Evolutionary conservation across 2,888 invertebrate species (phyloP), one percentile per base, ranked within the genome.

Genomic region (Eupithecia subumbrata): DNA sequence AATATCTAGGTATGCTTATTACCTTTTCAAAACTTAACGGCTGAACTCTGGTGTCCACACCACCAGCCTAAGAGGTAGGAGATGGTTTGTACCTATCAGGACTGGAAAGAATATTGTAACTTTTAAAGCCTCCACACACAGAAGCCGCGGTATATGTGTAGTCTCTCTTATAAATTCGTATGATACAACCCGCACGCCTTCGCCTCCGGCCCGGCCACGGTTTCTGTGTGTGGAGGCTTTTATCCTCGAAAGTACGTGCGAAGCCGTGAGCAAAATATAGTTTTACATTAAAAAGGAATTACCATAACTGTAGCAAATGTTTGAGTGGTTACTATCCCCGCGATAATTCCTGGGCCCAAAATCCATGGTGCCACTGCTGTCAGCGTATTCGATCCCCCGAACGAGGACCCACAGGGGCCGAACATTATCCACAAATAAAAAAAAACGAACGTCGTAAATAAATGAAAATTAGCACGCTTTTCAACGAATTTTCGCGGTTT

Each of bases 291-390:
- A 56, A 60, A 60, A 12, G n/a, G 14, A 60, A 25, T 60, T 75
- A 84, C 85, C 78, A 83, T 80, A 68, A 87, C 82, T 37, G 83
- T 71, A 43, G 81, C 77, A 70, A 83, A 82, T 8, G 84, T 77
- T n/a, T 81, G 82, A 1, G 85, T 82, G 12, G 88, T 76, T 8
- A 87, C 75, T 16, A 86, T 75, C 0, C 88, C 87, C 0, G 88
- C 82, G 1, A 86, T 72, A 0, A 89, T 64, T 14, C 85, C 83
- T 0, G 90, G 90, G 0, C 90, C 90, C 4, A 90, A 77, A 1
- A 87, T 77, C 1, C 89, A 88, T 4, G 87, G 70, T 52, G 79
- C 84, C 37, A 89, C n/a, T 45, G 86, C 64, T 1, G 88, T 81
- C 67, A 88, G 75, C 52, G 83, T 66, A 72, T 79, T 84, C 5